Percentiles rank a stretch among this genome's conserved stretches.
Evolutionary conservation across 2,888 invertebrate genomes (phyloP).

Genomic region (Lochmaea capreae): DNA sequence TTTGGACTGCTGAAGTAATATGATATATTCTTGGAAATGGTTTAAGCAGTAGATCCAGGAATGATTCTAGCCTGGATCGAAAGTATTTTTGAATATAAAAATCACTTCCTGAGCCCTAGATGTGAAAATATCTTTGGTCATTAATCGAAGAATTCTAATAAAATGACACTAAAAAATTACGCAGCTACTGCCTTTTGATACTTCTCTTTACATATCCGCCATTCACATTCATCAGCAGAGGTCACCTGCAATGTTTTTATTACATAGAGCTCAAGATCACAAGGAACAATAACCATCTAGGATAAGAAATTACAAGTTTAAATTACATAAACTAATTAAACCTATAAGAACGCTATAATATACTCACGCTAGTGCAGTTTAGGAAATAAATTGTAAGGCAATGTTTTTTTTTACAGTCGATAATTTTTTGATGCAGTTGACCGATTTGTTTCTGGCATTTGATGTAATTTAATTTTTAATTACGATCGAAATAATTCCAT

Average conservation of each 20-base stretch:
- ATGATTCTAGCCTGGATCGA: no score
- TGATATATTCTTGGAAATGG: no score
- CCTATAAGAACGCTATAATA: not conserved
- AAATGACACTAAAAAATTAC: no score
- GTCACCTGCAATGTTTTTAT: not conserved
- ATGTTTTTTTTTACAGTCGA: slow-evolving; percentile 2
- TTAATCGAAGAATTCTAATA: no score
- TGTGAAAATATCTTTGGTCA: no score
- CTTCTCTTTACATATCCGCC: not conserved
- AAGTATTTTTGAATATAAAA: no score
- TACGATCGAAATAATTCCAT: not conserved
- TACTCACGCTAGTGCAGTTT: slow-evolving; percentile 1
- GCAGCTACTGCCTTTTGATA: no score
- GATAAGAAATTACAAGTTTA: not conserved
- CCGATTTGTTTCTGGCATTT: not conserved
- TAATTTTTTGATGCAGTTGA: slow-evolving; percentile 1
- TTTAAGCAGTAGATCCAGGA: no score
- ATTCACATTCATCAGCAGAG: not conserved
- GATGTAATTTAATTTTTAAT: not conserved
- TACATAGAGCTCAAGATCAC: not conserved
- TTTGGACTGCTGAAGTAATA: no score
- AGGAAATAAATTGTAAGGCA: not conserved
- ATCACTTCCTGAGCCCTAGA: no score
- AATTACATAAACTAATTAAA: not conserved
- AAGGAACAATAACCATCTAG: not conserved